Evolutionary conservation across 2,888 invertebrate species (phyloP), one percentile per base, ranked within the genome.

Genomic region (Cephus rjabovi): DNA sequence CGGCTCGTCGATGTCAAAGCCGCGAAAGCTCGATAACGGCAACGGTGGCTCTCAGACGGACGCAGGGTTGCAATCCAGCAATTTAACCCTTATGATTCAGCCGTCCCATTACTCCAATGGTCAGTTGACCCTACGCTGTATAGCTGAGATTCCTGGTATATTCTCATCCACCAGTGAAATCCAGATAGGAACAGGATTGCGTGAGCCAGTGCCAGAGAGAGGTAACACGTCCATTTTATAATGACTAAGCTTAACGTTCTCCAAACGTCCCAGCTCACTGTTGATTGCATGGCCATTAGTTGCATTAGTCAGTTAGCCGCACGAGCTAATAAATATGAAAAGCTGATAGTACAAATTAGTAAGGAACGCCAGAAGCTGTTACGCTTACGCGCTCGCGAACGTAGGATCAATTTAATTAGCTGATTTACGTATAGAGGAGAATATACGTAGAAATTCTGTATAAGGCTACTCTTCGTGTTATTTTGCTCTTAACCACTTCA

Each of bases 181-280:
- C 73, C 95, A 95, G 89, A 94, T 96, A 88, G 95, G 95, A 80
- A 94, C 95, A 79, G 95, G 95, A 79, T 94, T 95, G 75, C 94
- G 95, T 77, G 96, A 96, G 92, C 96, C 96, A 9, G 93, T 96
- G 86, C 96, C 96, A 33, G 96, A 96, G 90, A 94, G 96, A 93
- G 96, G 96, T 96, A 90, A 93, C 23, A 56, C 56, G 56, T 56
- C 23, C 23, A 56, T 56, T 56, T 77, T 37, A 77, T 11, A 12
- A 76, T 33, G 40, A 76, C 31, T n/a, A 75, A 69, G 68, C 35
- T 74, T 30, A 34, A 74, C 15, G 23, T 30, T 74, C 34, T 12
- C 71, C 71, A 31, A 34, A 15, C 12, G 33, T 23, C 31, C 15
- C 71, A 33, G 31, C 71, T 34, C 12, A 9, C 12, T 12, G 71